These are phyloP conservation scores for Neelides sp. DNA, from an alignment of 1,140 invertebrate genomes.

Conservation along the genomic window DNA sequence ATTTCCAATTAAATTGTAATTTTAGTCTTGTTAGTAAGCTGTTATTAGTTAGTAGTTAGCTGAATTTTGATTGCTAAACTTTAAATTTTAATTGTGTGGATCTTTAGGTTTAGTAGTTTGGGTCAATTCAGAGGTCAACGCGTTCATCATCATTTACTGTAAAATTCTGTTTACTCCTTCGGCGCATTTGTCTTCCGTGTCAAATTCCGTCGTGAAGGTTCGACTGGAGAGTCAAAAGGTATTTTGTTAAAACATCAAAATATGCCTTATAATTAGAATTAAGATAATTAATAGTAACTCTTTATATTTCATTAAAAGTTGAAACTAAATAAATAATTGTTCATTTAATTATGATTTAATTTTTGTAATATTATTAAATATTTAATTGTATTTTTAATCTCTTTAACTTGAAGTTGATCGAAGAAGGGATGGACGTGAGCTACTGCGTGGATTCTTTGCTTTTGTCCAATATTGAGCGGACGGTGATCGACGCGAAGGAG, in stretches of 20 bases:
- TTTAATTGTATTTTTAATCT: neutral
- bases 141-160: slow-evolving; percentile 65
- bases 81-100: too few species aligned
- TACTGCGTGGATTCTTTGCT: slow-evolving; percentile 72
- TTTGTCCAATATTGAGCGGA: slow-evolving; percentile 48
- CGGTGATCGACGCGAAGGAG: slow-evolving; percentile 52
- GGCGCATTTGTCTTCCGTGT: slow-evolving; percentile 62
- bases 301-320: too few species aligned
- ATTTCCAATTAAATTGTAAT: neutral
- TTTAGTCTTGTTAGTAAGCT: neutral
- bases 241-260: too few species aligned
- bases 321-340: slow-evolving; percentile 14
- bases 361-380: too few species aligned
- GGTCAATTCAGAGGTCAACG: slow-evolving; percentile 71
- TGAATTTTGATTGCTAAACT: too few species aligned
- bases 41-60: too few species aligned
- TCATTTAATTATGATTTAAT: slow-evolving; percentile 19
- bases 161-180: slow-evolving; percentile 88
- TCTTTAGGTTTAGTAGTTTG: slow-evolving; percentile 82
- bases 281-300: too few species aligned
- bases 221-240: slow-evolving; percentile 61
- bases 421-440: slow-evolving; percentile 63
- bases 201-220: slow-evolving; percentile 71
- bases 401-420: slow-evolving; percentile 42
- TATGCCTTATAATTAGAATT: too few species aligned